Percentiles rank a stretch among this genome's conserved stretches.
These are phyloP conservation scores for Lytechinus variegatus DNA, from an alignment of 35 echinoderm and acorn worm species.

Conservation along the genomic window DNA sequence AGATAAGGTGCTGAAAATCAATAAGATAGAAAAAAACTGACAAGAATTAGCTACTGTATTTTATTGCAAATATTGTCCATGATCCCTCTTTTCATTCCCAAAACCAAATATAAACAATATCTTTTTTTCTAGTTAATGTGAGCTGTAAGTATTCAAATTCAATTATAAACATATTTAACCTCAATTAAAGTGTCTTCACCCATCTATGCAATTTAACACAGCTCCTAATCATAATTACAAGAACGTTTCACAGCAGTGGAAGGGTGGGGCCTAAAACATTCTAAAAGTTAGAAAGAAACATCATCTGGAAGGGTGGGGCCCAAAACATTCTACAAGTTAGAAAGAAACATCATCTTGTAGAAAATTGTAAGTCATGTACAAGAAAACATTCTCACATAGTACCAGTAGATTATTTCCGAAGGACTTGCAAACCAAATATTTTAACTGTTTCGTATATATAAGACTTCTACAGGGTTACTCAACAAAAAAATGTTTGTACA, in stretches of 20 bases:
- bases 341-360: no score
- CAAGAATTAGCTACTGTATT: background rate
- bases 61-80: background rate
- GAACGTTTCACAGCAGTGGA: background rate
- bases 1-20: slow-evolving; percentile 87
- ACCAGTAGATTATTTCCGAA: no score
- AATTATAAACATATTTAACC: background rate
- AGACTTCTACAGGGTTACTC: no score
- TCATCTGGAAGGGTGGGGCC: no score
- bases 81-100: background rate
- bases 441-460: no score
- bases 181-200: background rate
- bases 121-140: background rate
- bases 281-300: no score
- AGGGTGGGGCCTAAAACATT: no score
- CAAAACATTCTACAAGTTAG: no score
- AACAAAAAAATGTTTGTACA: no score
- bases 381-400: no score
- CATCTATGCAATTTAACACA: background rate
- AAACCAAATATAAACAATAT: background rate
- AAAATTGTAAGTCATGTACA: no score
- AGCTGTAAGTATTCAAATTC: background rate
- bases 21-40: slow-evolving; percentile 20
- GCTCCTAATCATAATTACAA: background rate
- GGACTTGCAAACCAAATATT: no score